Base-by-base conservation (phyloP, 2,888 invertebrate genomes). In the Atethmia centrago region DNA sequence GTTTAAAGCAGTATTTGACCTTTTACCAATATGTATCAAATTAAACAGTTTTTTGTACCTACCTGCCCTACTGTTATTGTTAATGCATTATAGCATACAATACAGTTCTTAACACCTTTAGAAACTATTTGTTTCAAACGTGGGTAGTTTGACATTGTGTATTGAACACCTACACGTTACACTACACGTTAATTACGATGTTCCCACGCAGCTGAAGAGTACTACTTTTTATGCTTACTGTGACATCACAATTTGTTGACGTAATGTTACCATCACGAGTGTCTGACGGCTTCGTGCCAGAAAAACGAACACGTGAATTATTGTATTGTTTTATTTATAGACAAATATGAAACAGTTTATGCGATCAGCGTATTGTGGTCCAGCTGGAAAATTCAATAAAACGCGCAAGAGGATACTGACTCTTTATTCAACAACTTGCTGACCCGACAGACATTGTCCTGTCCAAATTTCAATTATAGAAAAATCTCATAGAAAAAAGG, bases 201-300 rank as follows among this genome's bases (percentile, higher is more conserved):
- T 53, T 42, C 80, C 78, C 80, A 82, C 80, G 77, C 72, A 56
- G n/a, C 25, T 64, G 42, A 55, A 71, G 51, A 71, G 36, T 47
- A 53, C 40, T 28, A 56, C 61, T 77, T 77, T 77, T 77, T 80
- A 55, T 80, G 25, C 28, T 21, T 5, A 56, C 14, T 59, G 45
- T 80, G 58, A 61, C 77, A 53, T 72, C 77, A 82, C 47, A 28
- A 59, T 55, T 61, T 68, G 36, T 40, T 68, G 78, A 68, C 68
- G 68, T 61, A 59, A 64, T 40, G n/a, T 51, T 69, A 36, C 19
- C 21, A 45, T 53, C 49, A 21, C 16, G 49, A 16, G 53, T 49
- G 40, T 36, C 40, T n/a, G 42, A 8, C 51, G 65, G 56, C 42
- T 74, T 36, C 3, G 7, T 40, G 14, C 12, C 12, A 55, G 47